Conservation (phyloP, 2,797 vertebrate species). For the Rhinogobio ventralis region DNA sequence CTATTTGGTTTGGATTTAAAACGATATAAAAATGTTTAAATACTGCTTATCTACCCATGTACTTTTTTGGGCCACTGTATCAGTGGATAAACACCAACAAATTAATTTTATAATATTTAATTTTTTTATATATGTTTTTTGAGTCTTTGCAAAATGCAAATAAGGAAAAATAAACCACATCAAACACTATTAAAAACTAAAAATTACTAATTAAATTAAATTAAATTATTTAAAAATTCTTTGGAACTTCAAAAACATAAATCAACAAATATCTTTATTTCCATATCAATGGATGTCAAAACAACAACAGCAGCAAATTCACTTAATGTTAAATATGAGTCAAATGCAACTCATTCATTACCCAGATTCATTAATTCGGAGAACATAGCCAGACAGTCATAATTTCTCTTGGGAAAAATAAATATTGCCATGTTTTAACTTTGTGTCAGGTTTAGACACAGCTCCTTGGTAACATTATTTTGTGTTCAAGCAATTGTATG, state of each 20-base stretch:
- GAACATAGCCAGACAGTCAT: slow-evolving; percentile 15
- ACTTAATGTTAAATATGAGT: not conserved
- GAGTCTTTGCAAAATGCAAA: not conserved
- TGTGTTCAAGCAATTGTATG: slow-evolving; percentile 34
- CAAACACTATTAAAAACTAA: not conserved
- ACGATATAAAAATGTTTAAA: not conserved
- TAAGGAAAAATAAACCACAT: not conserved
- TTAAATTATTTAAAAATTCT: not conserved
- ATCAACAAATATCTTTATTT: not conserved
- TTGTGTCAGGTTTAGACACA: not conserved
- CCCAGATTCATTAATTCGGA: not conserved
- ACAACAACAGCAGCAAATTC: not conserved
- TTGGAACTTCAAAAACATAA: not conserved
- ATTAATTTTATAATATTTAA: not conserved
- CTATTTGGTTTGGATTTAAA: not conserved
- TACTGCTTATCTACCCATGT: not conserved
- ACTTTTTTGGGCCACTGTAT: not conserved
- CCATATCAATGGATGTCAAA: not conserved
- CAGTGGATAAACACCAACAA: not conserved
- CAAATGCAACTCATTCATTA: not conserved
- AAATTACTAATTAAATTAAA: too few species aligned
- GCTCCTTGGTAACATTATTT: slow-evolving; percentile 58
- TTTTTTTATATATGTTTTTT: not conserved
- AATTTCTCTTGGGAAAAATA: slow-evolving; percentile 41
- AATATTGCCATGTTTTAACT: slow-evolving; percentile 50